These are phyloP conservation scores for Tipula unca DNA, from an alignment of 2,888 invertebrate species.

Conservation along the genomic window DNA sequence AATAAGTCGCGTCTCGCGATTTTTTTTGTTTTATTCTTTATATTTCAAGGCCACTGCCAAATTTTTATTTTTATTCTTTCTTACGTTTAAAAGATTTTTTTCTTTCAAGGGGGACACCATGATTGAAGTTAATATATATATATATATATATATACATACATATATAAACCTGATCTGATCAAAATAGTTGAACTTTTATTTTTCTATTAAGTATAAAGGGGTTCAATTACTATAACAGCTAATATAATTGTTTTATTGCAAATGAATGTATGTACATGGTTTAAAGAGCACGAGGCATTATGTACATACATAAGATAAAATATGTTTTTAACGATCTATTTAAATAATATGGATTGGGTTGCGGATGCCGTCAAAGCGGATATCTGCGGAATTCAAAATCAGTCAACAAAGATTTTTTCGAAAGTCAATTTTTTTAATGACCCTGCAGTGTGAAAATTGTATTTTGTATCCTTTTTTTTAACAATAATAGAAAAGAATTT, in stretches of 20 bases:
- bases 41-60: conserved; percentile 8
- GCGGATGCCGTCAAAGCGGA: background rate
- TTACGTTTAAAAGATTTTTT: background rate
- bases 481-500: background rate
- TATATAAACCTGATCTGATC: background rate
- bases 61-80: background rate
- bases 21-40: background rate
- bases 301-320: background rate
- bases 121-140: background rate
- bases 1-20: background rate
- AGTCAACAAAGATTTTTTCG: background rate
- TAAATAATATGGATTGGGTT: too few species aligned
- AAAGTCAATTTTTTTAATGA: background rate
- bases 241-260: background rate
- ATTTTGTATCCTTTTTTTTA: background rate
- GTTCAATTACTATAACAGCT: background rate
- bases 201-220: background rate
- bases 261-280: background rate
- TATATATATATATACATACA: too few species aligned
- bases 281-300: background rate
- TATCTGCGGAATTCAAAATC: background rate
- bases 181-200: background rate
- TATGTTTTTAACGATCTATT: too few species aligned
- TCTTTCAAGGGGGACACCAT: background rate
- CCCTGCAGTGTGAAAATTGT: background rate